These are phyloP conservation scores for Tenualosa thibaudeaui DNA, from an alignment of 2,797 vertebrate genomes.

Conservation along the genomic window DNA sequence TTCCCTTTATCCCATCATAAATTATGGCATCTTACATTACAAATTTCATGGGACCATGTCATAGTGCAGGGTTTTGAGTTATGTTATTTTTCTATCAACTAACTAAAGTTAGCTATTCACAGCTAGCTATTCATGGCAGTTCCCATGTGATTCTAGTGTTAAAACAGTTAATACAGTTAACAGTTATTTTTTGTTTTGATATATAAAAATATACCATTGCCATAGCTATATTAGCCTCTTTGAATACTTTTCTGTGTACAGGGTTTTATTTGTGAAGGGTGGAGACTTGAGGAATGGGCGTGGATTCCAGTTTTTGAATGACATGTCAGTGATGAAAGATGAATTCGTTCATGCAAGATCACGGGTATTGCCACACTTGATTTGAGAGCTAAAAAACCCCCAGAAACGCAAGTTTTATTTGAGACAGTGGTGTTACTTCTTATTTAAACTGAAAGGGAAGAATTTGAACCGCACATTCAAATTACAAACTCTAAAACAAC, in stretches of 20 bases:
- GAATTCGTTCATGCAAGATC: conserved; percentile 20
- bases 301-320: conserved; percentile 56
- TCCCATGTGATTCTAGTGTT: too few species aligned
- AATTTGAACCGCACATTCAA: not conserved
- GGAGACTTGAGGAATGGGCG: conserved; percentile 62
- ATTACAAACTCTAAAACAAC: not conserved
- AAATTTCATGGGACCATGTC: not conserved
- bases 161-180: too few species aligned
- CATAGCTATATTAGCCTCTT: not conserved
- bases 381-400: not conserved
- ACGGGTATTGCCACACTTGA: not conserved
- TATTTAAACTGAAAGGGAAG: not conserved
- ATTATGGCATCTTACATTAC: not conserved
- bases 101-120: not conserved
- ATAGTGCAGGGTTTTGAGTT: not conserved
- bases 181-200: too few species aligned
- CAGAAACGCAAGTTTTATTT: not conserved
- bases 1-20: not conserved
- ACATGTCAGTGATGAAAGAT: conserved; percentile 37
- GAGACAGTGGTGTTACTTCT: not conserved
- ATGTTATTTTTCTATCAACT: not conserved
- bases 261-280: conserved; percentile 57
- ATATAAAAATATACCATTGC: too few species aligned
- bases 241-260: not conserved
- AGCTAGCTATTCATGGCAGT: too few species aligned